Evolutionary conservation across 2,113 vertebrate genomes (phyloP).

Genomic region (Paramisgurnus dabryanus): DNA sequence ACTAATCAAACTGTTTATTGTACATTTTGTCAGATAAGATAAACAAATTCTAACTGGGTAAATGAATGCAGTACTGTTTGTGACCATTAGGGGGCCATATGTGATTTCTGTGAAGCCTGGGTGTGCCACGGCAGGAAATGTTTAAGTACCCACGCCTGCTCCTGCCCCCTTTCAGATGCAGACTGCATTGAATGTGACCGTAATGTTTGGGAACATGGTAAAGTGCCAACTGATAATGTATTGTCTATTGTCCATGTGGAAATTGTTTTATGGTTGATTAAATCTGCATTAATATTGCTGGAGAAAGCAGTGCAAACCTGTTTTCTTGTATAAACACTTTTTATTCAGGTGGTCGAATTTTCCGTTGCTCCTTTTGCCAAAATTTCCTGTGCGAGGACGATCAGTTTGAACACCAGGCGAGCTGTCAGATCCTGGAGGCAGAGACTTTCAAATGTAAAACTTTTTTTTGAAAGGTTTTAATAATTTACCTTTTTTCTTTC

Average conservation of each 20-base stretch:
- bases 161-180: slow-evolving; percentile 87
- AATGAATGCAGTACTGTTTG: slow-evolving; percentile 10
- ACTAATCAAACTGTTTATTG: background rate
- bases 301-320: background rate
- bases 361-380: slow-evolving; percentile 94
- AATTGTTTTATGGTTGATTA: background rate
- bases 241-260: background rate
- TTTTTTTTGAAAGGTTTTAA: background rate
- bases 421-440: slow-evolving; percentile 95
- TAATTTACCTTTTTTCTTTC: background rate
- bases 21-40: no score
- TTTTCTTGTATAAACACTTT: background rate
- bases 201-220: slow-evolving; percentile 96
- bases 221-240: slow-evolving; percentile 36
- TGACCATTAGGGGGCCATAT: slow-evolving; percentile 88
- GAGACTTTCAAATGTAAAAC: slow-evolving; percentile 98
- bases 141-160: slow-evolving; percentile 89
- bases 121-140: slow-evolving; percentile 96
- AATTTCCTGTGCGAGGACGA: slow-evolving; percentile 98
- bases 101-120: slow-evolving; percentile 99
- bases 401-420: slow-evolving; percentile 98
- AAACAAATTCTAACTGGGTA: no score
- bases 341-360: slow-evolving; percentile 88
- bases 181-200: slow-evolving; percentile 96
- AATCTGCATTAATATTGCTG: background rate